Evolutionary conservation across 92 coral and sea anemone genomes (phyloP).

Genomic region (Virgularia gustaviana): DNA sequence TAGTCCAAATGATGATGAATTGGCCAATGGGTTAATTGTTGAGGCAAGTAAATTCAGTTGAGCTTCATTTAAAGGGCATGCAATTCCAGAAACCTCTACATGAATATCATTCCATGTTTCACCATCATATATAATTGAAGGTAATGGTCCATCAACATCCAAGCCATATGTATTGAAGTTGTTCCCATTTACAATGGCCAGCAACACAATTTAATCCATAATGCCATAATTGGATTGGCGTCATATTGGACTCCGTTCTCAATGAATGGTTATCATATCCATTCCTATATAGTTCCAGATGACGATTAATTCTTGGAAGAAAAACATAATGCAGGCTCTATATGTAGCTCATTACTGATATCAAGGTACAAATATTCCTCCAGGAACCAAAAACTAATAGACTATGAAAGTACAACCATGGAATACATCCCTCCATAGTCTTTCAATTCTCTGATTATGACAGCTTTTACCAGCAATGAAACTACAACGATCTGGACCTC

Average conservation of each 20-base stretch:
- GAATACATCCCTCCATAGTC: slow-evolving; percentile 4
- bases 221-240: slow-evolving; percentile 48
- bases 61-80: slow-evolving; percentile 45
- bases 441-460: neutral
- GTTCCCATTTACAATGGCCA: slow-evolving; percentile 23
- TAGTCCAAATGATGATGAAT: slow-evolving; percentile 48
- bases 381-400: slow-evolving; percentile 16
- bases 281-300: slow-evolving; percentile 36
- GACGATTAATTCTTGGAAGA: slow-evolving; percentile 47
- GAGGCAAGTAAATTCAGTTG: slow-evolving; percentile 9
- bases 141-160: slow-evolving; percentile 48
- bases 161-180: slow-evolving; percentile 31
- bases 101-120: slow-evolving; percentile 52
- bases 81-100: slow-evolving; percentile 46
- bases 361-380: slow-evolving; percentile 46
- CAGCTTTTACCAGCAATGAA: neutral
- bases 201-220: slow-evolving; percentile 30
- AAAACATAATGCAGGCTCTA: no score
- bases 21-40: slow-evolving; percentile 36
- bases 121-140: slow-evolving; percentile 38
- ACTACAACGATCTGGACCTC: neutral
- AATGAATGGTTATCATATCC: slow-evolving; percentile 57
- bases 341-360: slow-evolving; percentile 44
- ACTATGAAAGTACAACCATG: slow-evolving; percentile 1
- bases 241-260: slow-evolving; percentile 47